Evolutionary conservation across 2,888 invertebrate genomes (phyloP).

Genomic region (Conchocele bisecta): DNA sequence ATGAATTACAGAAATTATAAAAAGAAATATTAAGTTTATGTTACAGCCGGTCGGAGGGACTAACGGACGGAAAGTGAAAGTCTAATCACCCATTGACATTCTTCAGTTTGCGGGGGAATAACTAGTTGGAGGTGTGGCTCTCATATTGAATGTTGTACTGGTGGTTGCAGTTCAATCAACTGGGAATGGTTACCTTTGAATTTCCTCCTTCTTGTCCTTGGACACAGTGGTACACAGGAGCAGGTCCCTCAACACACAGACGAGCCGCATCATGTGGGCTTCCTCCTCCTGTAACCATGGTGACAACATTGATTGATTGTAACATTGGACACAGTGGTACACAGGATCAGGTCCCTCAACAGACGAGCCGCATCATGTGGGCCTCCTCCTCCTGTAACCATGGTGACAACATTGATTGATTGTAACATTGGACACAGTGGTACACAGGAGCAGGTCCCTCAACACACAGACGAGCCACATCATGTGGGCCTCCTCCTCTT

Average conservation of each 20-base stretch:
- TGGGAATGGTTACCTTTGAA: constrained; percentile 85
- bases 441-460: constrained; percentile 87
- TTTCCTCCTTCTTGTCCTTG: constrained; percentile 87
- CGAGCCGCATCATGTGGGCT: constrained; percentile 88
- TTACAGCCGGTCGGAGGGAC: too few species aligned
- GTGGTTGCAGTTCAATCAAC: too few species aligned
- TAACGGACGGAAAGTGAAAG: too few species aligned
- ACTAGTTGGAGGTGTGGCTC: too few species aligned
- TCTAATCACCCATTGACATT: too few species aligned
- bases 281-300: constrained; percentile 86
- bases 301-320: too few species aligned
- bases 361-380: constrained; percentile 88
- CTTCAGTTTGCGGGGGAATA: too few species aligned
- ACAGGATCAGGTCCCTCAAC: constrained; percentile 88
- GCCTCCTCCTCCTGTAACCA: constrained; percentile 87
- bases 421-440: constrained; percentile 85
- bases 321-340: constrained; percentile 85
- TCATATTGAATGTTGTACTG: too few species aligned
- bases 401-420: too few species aligned
- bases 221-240: constrained; percentile 86
- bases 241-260: constrained; percentile 88
- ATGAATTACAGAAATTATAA: too few species aligned
- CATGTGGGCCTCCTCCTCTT: constrained; percentile 89
- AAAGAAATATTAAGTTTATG: too few species aligned
- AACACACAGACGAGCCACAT: constrained; percentile 89